Evolutionary conservation across 2,113 vertebrate species (phyloP), one percentile per base, ranked within the genome.

Genomic region (Apaloderma vittatum): DNA sequence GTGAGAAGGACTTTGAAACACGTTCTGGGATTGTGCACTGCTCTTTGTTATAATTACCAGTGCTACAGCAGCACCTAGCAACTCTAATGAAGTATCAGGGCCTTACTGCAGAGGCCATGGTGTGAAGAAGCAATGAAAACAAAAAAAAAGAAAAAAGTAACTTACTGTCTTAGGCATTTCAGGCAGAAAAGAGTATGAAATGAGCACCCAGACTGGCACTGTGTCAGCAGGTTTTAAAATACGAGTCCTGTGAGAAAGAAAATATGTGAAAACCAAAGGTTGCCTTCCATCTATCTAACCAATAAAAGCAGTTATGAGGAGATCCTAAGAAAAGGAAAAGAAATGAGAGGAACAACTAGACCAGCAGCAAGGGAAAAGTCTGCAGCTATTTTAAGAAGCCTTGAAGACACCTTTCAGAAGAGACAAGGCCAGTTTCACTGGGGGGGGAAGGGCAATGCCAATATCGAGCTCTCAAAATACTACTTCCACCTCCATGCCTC

Each of bases 191-290:
- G 12, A 77, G 51, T 23, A 73, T 43, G 45, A 84, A 96, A 74
- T 13, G 6, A 87, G 34, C 43, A 75, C 57, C n/a, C 65, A 94
- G 70, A 54, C 2, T 66, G 72, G 67, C n/a, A 92, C 22, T 46
- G 58, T 88, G 66, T 92, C 68, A 90, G 76, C 37, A 75, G 57
- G 18, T 71, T 93, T 90, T 88, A 91, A 93, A 94, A 68, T 54
- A 51, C 8, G 7, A 75, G n/a, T 87, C 54, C 66, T 40, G 17
- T 36, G 45, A 85, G 87, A 94, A 61, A 55, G 17, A 63, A 75
- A 86, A 79, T 26, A 61, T 16, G 24, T 61, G 66, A 91, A 89
- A 95, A 82, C 2, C 30, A 90, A 78, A 94, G 61, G 36, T 73
- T 2, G 1, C 3, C 34, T 71, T 91, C 48, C 37, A 54, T 49